Conservation (phyloP, 2,797 vertebrate species). For the Synanceia verrucosa region DNA sequence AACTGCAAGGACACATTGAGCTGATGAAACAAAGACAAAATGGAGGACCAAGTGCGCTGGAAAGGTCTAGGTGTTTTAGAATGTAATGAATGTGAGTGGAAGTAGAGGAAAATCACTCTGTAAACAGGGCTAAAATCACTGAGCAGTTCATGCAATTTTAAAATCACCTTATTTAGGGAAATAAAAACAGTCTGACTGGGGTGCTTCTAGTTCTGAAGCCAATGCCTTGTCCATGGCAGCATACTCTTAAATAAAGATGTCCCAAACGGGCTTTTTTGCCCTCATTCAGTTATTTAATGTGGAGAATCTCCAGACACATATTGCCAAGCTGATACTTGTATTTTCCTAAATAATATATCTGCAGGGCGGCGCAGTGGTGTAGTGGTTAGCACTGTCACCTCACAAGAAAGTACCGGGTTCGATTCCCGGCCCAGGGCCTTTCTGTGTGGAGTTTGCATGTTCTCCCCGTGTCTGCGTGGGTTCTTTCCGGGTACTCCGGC, state of each 20-base stretch:
- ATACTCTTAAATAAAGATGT: not conserved
- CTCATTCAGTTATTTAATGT: not conserved
- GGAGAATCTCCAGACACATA: not conserved
- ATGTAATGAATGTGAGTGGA: not conserved
- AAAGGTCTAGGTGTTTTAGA: not conserved
- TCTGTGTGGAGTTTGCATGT: no score
- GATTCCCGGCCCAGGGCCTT: no score
- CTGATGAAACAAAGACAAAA: conserved; percentile 31
- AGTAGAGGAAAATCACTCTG: not conserved
- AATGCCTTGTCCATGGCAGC: not conserved
- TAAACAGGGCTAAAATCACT: not conserved
- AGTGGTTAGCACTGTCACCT: no score
- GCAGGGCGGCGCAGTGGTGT: no score
- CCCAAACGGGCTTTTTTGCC: not conserved
- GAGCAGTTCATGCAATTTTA: not conserved
- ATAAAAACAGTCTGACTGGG: not conserved
- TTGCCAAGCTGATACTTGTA: not conserved
- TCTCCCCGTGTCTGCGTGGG: no score
- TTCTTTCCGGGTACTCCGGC: no score
- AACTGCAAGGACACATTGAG: not conserved
- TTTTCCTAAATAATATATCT: not conserved
- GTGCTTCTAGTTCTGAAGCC: not conserved
- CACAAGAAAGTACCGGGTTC: no score
- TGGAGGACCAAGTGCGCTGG: not conserved
- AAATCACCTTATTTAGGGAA: not conserved